Percentiles rank a stretch among this genome's conserved stretches.
Conservation (phyloP, 2,888 invertebrate genomes). For the Electrophaes corylata region DNA sequence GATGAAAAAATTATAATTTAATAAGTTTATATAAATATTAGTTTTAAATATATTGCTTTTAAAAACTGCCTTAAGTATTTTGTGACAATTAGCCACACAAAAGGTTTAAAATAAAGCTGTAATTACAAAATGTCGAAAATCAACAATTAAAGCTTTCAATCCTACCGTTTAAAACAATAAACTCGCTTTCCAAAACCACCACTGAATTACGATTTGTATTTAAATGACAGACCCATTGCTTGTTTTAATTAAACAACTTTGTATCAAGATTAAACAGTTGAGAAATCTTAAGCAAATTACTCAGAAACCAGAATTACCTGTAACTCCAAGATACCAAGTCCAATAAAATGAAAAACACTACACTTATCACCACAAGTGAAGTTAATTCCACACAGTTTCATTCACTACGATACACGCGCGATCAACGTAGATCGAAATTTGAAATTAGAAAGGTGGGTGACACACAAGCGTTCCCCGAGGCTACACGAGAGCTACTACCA, state of each 20-base stretch:
- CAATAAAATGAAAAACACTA: conserved; percentile 18
- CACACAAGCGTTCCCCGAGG: conserved; percentile 25
- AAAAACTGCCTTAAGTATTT: no score
- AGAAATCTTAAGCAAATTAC: background rate
- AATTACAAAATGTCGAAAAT: background rate
- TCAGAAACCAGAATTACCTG: conserved; percentile 13
- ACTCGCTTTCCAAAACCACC: background rate
- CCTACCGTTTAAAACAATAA: background rate
- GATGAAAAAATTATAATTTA: no score
- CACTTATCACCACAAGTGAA: conserved; percentile 24
- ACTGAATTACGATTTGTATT: background rate
- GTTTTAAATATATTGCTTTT: no score
- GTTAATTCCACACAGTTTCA: conserved; percentile 12
- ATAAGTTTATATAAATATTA: no score
- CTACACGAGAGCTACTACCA: conserved; percentile 36
- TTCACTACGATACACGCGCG: conserved; percentile 20
- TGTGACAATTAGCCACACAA: no score
- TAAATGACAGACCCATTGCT: background rate
- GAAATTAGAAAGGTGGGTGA: conserved; percentile 5
- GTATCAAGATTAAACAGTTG: conserved; percentile 1
- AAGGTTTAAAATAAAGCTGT: no score
- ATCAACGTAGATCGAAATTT: conserved; percentile 6
- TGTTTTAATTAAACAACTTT: conserved; percentile 5
- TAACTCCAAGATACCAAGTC: conserved; percentile 11
- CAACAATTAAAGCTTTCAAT: background rate